Conservation (phyloP, 2,113 vertebrate species). For the Oryzias celebensis region DNA sequence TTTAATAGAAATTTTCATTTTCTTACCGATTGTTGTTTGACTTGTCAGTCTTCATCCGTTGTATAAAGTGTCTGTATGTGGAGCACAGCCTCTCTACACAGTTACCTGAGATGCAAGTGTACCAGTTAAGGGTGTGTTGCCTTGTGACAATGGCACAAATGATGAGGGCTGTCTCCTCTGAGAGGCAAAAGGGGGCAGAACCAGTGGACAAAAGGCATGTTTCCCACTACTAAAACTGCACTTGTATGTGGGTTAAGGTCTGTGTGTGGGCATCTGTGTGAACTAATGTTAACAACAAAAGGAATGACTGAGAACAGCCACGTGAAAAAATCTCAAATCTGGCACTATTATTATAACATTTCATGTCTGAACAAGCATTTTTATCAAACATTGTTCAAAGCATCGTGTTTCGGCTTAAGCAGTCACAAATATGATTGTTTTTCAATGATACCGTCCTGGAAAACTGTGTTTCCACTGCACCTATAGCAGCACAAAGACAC, state of each 20-base stretch:
- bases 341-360: too few species aligned
- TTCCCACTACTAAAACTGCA: background rate
- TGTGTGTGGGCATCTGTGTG: background rate
- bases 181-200: constrained; percentile 1
- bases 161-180: constrained; percentile 3
- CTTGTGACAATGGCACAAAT: constrained; percentile 5
- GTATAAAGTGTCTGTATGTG: background rate
- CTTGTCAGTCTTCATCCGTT: background rate
- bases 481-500: background rate
- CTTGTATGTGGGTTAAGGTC: background rate
- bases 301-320: too few species aligned
- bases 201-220: background rate
- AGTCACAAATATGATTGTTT: too few species aligned
- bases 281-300: too few species aligned
- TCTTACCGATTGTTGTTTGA: constrained; percentile 45
- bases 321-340: too few species aligned
- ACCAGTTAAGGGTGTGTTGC: constrained; percentile 37
- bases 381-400: too few species aligned
- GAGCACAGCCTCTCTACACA: constrained; percentile 14
- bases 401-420: too few species aligned
- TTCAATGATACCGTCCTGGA: too few species aligned
- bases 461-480: background rate
- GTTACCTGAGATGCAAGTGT: constrained; percentile 46
- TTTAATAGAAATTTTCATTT: background rate
- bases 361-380: too few species aligned